A percentile compares a stretch with the other conserved stretches of the same genome.
Conservation (phyloP, 2,797 vertebrate species). For the Furcifer pardalis region DNA sequence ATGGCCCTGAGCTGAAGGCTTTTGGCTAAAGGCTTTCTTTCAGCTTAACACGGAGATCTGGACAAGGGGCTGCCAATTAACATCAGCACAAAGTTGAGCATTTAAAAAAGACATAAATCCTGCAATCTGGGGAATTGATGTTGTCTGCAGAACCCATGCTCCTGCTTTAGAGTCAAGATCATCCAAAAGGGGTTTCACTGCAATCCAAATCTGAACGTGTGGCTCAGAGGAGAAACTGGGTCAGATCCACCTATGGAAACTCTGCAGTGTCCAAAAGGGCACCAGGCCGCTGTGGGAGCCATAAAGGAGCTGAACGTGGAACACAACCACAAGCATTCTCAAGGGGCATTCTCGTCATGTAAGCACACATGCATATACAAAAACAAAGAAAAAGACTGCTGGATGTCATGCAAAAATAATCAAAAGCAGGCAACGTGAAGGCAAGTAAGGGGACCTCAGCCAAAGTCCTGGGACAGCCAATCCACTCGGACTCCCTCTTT, state of each 20-base stretch:
- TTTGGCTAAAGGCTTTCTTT: not conserved
- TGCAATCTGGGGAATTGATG: not conserved
- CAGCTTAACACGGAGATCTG: not conserved
- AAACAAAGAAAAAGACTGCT: too few relatives aligned
- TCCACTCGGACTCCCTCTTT: not conserved
- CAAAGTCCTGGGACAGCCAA: not conserved
- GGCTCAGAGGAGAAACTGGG: not conserved
- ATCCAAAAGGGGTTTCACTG: not conserved
- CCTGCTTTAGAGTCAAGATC: not conserved
- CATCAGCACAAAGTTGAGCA: not conserved
- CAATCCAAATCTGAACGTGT: not conserved
- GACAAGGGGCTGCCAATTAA: too few relatives aligned
- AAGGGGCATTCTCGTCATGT: not conserved
- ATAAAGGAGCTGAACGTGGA: not conserved
- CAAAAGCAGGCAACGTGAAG: not conserved
- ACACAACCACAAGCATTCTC: not conserved
- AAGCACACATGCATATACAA: too few relatives aligned
- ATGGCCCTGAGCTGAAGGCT: too few relatives aligned
- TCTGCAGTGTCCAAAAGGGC: not conserved
- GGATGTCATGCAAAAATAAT: too few relatives aligned
- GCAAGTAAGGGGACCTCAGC: not conserved
- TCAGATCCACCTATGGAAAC: not conserved
- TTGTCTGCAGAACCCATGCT: not conserved
- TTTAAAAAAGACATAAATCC: not conserved
- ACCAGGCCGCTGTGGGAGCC: not conserved